Conservation (phyloP, 2,888 invertebrate species). For the Norana najaformis region DNA sequence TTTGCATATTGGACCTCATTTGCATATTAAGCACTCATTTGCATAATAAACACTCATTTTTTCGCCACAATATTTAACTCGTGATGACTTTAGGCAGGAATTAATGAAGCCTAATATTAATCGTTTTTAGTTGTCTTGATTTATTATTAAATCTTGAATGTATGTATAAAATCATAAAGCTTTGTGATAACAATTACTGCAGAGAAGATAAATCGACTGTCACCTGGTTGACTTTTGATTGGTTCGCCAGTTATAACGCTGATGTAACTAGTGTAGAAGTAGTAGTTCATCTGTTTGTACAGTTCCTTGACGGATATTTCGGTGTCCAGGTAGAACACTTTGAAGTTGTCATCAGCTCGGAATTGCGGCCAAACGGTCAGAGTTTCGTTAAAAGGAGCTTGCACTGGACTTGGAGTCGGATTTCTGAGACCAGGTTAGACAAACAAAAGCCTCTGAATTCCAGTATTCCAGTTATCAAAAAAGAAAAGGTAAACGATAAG, state of each 20-base stretch:
- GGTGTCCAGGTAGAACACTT: conserved; percentile 14
- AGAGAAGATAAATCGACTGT: not conserved
- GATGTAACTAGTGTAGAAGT: conserved; percentile 33
- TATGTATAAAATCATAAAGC: not conserved
- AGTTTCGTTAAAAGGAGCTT: conserved; percentile 31
- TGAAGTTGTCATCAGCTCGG: conserved; percentile 26
- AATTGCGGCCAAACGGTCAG: conserved; percentile 35
- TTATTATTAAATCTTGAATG: not conserved
- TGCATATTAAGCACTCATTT: no score
- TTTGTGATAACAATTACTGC: not conserved
- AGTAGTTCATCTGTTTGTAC: conserved; percentile 34
- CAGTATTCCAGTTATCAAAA: not conserved
- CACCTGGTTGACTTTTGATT: not conserved
- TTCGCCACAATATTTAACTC: not conserved
- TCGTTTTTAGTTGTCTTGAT: not conserved
- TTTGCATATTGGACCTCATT: no score
- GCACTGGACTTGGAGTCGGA: conserved; percentile 38
- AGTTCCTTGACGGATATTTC: conserved; percentile 20
- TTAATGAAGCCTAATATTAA: not conserved
- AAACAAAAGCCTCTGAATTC: not conserved
- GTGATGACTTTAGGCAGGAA: not conserved
- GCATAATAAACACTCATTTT: no score
- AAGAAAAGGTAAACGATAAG: not conserved
- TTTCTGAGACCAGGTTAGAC: conserved; percentile 26
- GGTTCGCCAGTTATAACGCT: not conserved